These are phyloP conservation scores for Cylloceria caligata DNA, from an alignment of 2,888 invertebrate genomes.

Conservation along the genomic window DNA sequence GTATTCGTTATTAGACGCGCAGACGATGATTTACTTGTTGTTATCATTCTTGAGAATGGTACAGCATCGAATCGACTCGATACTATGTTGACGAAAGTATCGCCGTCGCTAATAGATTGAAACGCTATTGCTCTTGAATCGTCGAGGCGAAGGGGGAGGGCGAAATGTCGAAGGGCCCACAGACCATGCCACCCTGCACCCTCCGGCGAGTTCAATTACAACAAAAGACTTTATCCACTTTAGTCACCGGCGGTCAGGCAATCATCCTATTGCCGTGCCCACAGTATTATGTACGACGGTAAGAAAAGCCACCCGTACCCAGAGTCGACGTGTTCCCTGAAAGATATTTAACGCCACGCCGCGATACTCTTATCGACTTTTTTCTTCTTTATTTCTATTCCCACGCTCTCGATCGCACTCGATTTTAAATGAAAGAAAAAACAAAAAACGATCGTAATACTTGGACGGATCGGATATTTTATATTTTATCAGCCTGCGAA, in stretches of 20 bases:
- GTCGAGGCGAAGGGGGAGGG: not conserved
- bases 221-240: slow-evolving; percentile 83
- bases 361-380: slow-evolving; percentile 10
- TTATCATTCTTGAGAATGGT: not conserved
- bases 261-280: slow-evolving; percentile 82
- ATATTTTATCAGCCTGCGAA: not conserved
- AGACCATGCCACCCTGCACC: slow-evolving; percentile 68
- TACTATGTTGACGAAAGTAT: not conserved
- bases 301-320: slow-evolving; percentile 80
- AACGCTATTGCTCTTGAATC: not conserved
- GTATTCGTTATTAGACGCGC: slow-evolving; percentile 1
- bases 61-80: not conserved
- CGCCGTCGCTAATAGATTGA: slow-evolving; percentile 12
- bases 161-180: slow-evolving; percentile 66
- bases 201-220: slow-evolving; percentile 80
- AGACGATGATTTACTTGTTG: slow-evolving; percentile 22
- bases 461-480: not conserved
- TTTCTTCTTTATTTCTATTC: slow-evolving; percentile 2
- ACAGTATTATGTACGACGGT: slow-evolving; percentile 80
- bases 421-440: too few relatives aligned
- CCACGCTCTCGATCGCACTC: too few relatives aligned
- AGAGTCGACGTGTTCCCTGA: slow-evolving; percentile 75
- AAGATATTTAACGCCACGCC: slow-evolving; percentile 66
- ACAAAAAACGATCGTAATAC: too few relatives aligned
- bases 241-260: slow-evolving; percentile 80